phyloP scores from a whole-genome alignment of 2,797 vertebrate species.

The Periparus ater region DNA sequence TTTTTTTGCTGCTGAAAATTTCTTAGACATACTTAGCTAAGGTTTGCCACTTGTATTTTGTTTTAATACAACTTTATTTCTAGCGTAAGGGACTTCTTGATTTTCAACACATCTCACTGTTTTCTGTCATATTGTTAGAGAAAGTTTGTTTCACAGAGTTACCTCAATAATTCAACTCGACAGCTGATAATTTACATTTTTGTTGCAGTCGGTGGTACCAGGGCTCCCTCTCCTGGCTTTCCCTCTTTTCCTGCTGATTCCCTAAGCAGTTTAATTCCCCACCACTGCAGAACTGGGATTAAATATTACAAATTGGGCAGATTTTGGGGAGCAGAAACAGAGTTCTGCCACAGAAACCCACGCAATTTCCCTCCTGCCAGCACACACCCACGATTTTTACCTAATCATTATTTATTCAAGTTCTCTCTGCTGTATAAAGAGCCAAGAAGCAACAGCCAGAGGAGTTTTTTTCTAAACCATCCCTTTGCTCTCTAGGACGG shows the following conservation, averaged over 20 bases:
- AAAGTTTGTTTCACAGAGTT: neutral
- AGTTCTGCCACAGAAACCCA: neutral
- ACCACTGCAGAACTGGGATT: accelerated
- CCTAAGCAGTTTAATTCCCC: accelerated
- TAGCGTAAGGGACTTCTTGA: neutral
- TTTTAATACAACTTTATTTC: neutral
- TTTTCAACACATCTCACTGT: neutral
- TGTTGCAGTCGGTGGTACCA: neutral
- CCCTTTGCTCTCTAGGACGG: neutral
- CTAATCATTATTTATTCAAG: neutral
- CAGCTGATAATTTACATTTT: neutral
- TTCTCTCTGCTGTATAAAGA: neutral
- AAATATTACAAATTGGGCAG: neutral
- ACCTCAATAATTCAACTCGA: neutral
- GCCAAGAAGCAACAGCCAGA: neutral
- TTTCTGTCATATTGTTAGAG: neutral
- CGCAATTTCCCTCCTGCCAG: neutral
- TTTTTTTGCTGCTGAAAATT: neutral
- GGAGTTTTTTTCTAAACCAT: neutral
- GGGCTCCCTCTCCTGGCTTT: slow-evolving; percentile 46
- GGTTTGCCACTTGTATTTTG: neutral
- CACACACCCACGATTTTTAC: neutral
- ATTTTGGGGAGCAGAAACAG: neutral
- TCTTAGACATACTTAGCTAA: neutral
- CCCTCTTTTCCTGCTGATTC: too few relatives aligned